Conservation (phyloP, 2,113 vertebrate genomes). For the Donacobius atricapilla region DNA sequence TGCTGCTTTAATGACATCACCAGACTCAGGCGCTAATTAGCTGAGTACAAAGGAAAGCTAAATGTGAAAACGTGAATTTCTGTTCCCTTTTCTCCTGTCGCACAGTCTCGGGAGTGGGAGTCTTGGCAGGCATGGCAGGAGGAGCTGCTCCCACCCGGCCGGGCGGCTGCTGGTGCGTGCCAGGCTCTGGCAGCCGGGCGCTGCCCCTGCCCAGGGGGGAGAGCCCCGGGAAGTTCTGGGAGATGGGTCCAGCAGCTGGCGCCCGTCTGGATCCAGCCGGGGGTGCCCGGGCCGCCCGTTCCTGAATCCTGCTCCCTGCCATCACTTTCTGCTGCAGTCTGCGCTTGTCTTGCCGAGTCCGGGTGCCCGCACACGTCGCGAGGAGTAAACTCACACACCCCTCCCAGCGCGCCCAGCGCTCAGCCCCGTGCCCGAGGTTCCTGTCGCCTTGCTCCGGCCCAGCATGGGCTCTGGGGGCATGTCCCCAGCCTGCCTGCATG, state of each 20-base stretch:
- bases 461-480: rapidly evolving
- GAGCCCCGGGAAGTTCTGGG: neutral
- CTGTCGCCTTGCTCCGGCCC: neutral
- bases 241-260: neutral
- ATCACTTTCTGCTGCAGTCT: neutral
- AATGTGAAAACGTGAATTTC: constrained; percentile 69
- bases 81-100: constrained; percentile 44
- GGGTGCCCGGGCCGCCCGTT: rapidly evolving
- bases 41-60: constrained; percentile 66
- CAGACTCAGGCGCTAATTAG: constrained; percentile 70
- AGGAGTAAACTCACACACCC: neutral
- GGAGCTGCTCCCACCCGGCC: neutral
- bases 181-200: neutral
- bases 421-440: neutral
- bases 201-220: neutral
- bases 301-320: neutral
- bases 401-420: rapidly evolving
- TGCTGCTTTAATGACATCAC: constrained; percentile 72
- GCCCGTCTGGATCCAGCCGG: neutral
- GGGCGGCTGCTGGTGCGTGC: rapidly evolving
- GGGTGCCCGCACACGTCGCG: rapidly evolving
- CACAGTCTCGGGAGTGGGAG: constrained; percentile 16
- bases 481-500: rapidly evolving
- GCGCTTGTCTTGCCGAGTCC: neutral
- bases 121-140: neutral